Percentiles rank a stretch among this genome's conserved stretches.
Conservation (phyloP, 2,888 invertebrate genomes). For the Mystacides longicornis region DNA sequence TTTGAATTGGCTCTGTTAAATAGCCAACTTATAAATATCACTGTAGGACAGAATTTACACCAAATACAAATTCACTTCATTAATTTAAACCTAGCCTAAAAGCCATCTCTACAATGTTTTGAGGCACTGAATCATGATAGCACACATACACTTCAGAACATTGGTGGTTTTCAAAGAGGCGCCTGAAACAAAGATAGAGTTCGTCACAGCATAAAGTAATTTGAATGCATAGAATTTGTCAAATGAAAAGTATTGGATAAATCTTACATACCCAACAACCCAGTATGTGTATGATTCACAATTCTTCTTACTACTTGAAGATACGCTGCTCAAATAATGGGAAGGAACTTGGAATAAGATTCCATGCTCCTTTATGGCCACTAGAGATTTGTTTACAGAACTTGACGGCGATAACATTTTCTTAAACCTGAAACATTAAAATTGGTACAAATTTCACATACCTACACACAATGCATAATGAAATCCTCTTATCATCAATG, state of each 20-base stretch:
- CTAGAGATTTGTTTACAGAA: slow-evolving; percentile 63
- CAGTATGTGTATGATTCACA: slow-evolving; percentile 58
- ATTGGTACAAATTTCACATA: no score
- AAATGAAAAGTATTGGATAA: background rate
- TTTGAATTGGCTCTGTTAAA: no score
- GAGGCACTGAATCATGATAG: slow-evolving; percentile 77
- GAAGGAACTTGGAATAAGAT: slow-evolving; percentile 61
- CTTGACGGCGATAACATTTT: slow-evolving; percentile 50
- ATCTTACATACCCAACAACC: slow-evolving; percentile 65
- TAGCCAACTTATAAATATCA: no score
- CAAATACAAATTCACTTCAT: slow-evolving; percentile 4
- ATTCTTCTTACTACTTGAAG: slow-evolving; percentile 30
- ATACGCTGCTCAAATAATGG: slow-evolving; percentile 34
- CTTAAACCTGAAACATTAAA: slow-evolving; percentile 45
- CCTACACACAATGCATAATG: no score
- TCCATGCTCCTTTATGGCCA: slow-evolving; percentile 79
- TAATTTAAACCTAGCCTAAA: slow-evolving; percentile 58
- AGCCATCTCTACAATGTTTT: slow-evolving; percentile 83
- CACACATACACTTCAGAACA: slow-evolving; percentile 80
- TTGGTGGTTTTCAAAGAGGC: slow-evolving; percentile 69
- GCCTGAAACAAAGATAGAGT: slow-evolving; percentile 41
- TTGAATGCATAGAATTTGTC: background rate
- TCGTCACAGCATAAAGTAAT: background rate
- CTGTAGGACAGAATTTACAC: background rate
- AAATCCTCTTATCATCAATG: no score